Conservation (phyloP, 2,797 vertebrate species). For the Thunnus albacares region DNA sequence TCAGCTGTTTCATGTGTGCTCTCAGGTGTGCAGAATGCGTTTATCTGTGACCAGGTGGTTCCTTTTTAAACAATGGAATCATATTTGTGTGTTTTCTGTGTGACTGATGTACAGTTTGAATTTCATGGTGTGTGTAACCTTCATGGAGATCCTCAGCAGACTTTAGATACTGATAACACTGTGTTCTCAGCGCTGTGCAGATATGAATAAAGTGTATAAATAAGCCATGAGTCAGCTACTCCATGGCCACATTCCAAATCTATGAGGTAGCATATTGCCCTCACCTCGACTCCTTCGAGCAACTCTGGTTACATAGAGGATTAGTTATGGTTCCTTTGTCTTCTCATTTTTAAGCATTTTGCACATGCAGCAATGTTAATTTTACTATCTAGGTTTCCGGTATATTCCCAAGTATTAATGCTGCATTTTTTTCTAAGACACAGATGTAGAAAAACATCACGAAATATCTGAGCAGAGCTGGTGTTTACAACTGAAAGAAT, state of each 20-base stretch:
- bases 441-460: background rate
- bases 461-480: constrained; percentile 9
- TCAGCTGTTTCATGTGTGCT: constrained; percentile 47
- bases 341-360: constrained; percentile 19
- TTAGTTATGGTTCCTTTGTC: constrained; percentile 16
- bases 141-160: constrained; percentile 19
- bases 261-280: constrained; percentile 22
- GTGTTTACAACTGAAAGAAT: constrained; percentile 15
- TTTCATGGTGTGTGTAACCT: constrained; percentile 29
- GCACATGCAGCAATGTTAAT: constrained; percentile 12
- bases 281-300: constrained; percentile 16
- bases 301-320: constrained; percentile 39
- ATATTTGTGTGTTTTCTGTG: constrained; percentile 40
- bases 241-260: constrained; percentile 29
- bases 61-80: constrained; percentile 29
- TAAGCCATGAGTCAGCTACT: constrained; percentile 33
- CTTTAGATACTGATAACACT: constrained; percentile 16
- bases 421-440: background rate
- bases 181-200: constrained; percentile 18
- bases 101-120: constrained; percentile 39
- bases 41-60: constrained; percentile 49
- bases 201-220: constrained; percentile 25
- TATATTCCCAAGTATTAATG: background rate
- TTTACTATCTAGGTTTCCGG: constrained; percentile 5
- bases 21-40: constrained; percentile 38